Conservation (phyloP, 2,113 vertebrate genomes). For the Nannobrachium achirus region DNA sequence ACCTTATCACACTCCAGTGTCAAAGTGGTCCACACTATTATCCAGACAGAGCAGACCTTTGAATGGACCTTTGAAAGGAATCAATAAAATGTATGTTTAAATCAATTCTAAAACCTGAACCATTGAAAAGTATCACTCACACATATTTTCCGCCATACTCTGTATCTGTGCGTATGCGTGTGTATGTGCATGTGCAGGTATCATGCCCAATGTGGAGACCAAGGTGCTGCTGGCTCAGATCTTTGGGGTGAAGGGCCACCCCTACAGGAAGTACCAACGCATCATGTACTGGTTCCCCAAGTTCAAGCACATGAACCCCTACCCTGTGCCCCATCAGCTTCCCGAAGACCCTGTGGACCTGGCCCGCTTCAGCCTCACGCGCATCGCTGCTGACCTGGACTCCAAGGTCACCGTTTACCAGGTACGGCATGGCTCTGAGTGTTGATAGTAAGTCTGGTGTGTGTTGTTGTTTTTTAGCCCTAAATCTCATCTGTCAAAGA, state of each 20-base stretch:
- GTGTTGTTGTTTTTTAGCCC: not conserved
- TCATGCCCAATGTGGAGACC: constrained; percentile 85
- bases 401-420: constrained; percentile 83
- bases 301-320: constrained; percentile 85
- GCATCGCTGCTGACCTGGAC: constrained; percentile 82
- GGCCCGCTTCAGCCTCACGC: constrained; percentile 79
- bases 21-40: no score
- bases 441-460: not conserved
- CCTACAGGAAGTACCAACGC: constrained; percentile 86
- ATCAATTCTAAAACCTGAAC: no score
- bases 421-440: constrained; percentile 61
- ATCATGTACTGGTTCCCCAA: constrained; percentile 89
- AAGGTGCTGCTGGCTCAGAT: constrained; percentile 86
- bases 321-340: constrained; percentile 79
- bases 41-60: no score
- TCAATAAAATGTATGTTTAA: no score
- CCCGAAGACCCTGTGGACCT: constrained; percentile 83
- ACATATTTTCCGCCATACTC: no score
- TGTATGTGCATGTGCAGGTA: constrained; percentile 68
- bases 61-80: no score
- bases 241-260: constrained; percentile 86
- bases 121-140: no score
- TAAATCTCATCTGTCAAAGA: not conserved
- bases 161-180: not conserved
- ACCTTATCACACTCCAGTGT: no score